A percentile compares a stretch with the other conserved stretches of the same genome.
Conservation (phyloP, 1,140 invertebrate species). For the Matsumurasca onukii region DNA sequence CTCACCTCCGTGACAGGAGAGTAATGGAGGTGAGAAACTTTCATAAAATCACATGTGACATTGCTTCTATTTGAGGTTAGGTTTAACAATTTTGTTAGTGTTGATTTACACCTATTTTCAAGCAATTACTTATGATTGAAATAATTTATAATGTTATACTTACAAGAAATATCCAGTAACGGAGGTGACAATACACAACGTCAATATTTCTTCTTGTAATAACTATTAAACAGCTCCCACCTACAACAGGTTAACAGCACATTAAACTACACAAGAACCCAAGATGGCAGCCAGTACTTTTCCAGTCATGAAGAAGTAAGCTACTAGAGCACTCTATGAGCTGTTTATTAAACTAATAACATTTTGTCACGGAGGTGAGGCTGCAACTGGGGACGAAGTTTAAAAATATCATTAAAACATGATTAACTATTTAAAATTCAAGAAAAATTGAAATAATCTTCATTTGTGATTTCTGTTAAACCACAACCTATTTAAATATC, state of each 20-base stretch:
- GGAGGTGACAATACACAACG: neutral
- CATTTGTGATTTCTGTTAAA: neutral
- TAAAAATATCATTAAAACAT: neutral
- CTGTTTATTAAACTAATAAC: conserved; percentile 10
- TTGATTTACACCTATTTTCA: neutral
- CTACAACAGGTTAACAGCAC: neutral
- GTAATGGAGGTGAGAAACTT: conserved; percentile 14
- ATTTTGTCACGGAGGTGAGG: conserved; percentile 14
- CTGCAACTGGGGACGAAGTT: neutral
- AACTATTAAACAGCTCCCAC: neutral
- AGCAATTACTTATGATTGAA: neutral
- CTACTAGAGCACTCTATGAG: conserved; percentile 11
- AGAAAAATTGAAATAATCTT: neutral
- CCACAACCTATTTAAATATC: neutral
- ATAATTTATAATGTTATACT: neutral
- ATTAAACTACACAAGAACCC: conserved; percentile 3
- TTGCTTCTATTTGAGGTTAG: conserved; percentile 16
- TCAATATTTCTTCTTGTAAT: conserved; percentile 9
- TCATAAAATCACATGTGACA: neutral
- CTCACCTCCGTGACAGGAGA: conserved; percentile 13
- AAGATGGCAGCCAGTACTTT: neutral
- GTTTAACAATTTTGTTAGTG: neutral
- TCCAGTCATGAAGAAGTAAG: neutral
- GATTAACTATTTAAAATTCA: neutral
- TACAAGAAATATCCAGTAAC: conserved; percentile 1